phyloP scores from a whole-genome alignment of 1,140 invertebrate species.

The Aphaenogaster floridana region DNA sequence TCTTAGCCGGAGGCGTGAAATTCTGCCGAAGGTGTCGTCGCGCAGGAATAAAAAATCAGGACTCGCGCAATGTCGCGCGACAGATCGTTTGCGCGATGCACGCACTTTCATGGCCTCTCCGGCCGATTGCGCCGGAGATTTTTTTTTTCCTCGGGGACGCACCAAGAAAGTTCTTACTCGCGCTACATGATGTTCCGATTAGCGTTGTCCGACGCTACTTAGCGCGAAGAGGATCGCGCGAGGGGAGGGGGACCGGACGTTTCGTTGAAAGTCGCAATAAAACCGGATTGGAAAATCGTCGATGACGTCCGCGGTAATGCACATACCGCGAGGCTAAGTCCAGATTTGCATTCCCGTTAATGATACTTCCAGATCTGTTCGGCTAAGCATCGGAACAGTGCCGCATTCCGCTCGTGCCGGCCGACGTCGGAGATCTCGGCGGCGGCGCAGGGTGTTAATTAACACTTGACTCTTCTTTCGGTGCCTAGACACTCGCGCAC shows the following conservation, averaged over 20 bases:
- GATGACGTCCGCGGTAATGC: slow-evolving; percentile 61
- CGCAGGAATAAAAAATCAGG: slow-evolving; percentile 27
- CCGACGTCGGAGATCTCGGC: background rate
- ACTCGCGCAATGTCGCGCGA: slow-evolving; percentile 22
- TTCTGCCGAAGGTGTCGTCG: slow-evolving; percentile 17
- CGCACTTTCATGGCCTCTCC: slow-evolving; percentile 28
- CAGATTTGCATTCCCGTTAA: slow-evolving; percentile 76
- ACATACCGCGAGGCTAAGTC: slow-evolving; percentile 66
- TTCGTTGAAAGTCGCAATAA: slow-evolving; percentile 47
- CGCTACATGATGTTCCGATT: slow-evolving; percentile 33
- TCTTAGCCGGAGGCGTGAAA: slow-evolving; percentile 43
- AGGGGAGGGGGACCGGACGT: background rate
- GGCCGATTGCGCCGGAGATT: background rate
- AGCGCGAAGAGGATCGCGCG: slow-evolving; percentile 6
- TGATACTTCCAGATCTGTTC: slow-evolving; percentile 75
- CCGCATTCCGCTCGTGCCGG: slow-evolving; percentile 68
- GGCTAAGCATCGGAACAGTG: slow-evolving; percentile 62
- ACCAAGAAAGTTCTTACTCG: background rate
- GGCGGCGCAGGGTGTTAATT: slow-evolving; percentile 54
- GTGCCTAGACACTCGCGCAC: slow-evolving; percentile 31
- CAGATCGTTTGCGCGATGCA: slow-evolving; percentile 18
- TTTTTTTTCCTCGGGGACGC: background rate
- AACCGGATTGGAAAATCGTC: slow-evolving; percentile 60
- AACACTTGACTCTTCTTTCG: slow-evolving; percentile 60
- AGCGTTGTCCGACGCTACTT: slow-evolving; percentile 34